phyloP scores from a whole-genome alignment of 2,113 vertebrate species.

The Catharus minimus region DNA sequence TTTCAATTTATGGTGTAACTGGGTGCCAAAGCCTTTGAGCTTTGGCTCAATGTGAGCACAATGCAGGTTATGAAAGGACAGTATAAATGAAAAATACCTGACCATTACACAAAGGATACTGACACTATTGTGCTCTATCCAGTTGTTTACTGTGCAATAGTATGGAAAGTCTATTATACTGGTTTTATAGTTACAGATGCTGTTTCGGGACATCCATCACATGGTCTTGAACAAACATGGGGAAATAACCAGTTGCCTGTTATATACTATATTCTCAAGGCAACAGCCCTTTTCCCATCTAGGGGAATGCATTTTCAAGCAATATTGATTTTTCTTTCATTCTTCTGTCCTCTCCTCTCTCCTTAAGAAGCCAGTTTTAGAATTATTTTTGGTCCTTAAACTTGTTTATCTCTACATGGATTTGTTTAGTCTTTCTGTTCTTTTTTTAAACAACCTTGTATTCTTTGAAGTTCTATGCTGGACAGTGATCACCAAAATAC shows the following conservation, averaged over 20 bases:
- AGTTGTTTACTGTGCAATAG: not conserved
- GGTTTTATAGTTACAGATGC: slow-evolving; percentile 23
- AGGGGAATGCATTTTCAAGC: not conserved
- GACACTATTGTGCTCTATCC: not conserved
- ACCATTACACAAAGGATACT: slow-evolving; percentile 1
- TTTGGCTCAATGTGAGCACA: slow-evolving; percentile 1
- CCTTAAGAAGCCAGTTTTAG: not conserved
- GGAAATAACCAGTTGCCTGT: not conserved
- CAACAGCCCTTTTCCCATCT: not conserved
- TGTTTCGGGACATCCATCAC: not conserved
- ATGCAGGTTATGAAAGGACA: not conserved
- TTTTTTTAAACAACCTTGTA: not conserved
- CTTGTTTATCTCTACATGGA: not conserved
- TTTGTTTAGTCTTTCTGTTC: not conserved
- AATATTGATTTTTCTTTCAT: not conserved
- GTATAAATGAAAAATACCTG: slow-evolving; percentile 28
- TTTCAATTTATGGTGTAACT: slow-evolving; percentile 43
- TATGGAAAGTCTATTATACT: not conserved
- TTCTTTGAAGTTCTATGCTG: not conserved
- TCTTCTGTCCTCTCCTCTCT: not conserved
- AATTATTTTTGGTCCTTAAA: not conserved
- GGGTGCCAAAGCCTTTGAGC: slow-evolving; percentile 31
- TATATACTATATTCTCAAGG: not conserved
- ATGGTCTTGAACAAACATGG: slow-evolving; percentile 14
- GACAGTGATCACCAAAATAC: not conserved